Conservation (phyloP, 2,888 invertebrate species). For the Sycophila texana region DNA sequence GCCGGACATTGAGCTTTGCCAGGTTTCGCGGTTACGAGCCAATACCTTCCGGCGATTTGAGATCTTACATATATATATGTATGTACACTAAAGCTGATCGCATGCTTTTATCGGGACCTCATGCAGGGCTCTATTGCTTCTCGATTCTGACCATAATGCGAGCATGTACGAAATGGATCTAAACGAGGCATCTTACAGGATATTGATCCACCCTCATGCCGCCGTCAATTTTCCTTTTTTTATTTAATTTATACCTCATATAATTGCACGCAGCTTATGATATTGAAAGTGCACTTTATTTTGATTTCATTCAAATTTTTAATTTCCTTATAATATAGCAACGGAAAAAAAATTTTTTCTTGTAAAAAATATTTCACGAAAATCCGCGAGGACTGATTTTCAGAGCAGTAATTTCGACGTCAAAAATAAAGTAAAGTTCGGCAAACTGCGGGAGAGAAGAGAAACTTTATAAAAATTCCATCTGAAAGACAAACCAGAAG, state of each 20-base stretch:
- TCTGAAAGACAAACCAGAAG: neutral
- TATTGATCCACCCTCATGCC: neutral
- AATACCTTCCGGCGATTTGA: conserved; percentile 53
- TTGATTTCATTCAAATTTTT: neutral
- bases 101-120: conserved; percentile 38
- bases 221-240: no score
- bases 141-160: conserved; percentile 25
- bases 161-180: conserved; percentile 30
- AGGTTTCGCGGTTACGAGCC: conserved; percentile 47
- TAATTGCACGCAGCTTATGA: no score
- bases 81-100: conserved; percentile 26
- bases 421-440: neutral
- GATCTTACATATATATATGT: conserved; percentile 19
- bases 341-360: no score
- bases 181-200: conserved; percentile 23
- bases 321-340: neutral
- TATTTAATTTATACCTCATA: no score
- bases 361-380: no score
- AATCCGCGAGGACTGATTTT: neutral
- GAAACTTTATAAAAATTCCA: neutral
- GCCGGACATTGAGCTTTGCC: conserved; percentile 47
- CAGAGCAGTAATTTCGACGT: neutral
- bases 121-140: conserved; percentile 1
- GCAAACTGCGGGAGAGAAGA: neutral
- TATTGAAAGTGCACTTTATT: neutral